These are phyloP conservation scores for Pammene fasciana DNA, from an alignment of 2,888 invertebrate species.

Conservation along the genomic window DNA sequence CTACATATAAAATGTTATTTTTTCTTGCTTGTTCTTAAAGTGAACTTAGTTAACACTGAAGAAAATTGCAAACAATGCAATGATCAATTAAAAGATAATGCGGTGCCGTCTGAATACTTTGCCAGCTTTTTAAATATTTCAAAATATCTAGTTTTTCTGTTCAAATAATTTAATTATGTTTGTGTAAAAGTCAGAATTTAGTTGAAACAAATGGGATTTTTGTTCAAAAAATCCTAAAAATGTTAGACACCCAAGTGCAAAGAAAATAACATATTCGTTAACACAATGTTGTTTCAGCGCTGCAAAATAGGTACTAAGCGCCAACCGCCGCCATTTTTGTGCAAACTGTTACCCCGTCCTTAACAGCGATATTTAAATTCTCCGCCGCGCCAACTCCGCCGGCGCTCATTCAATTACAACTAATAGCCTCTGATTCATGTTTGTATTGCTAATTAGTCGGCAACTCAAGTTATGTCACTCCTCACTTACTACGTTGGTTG, in stretches of 20 bases:
- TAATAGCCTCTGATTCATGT: slow-evolving; percentile 84
- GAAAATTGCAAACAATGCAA: neutral
- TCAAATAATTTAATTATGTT: too few relatives aligned
- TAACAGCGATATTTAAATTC: slow-evolving; percentile 80
- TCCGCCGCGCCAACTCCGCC: slow-evolving; percentile 74
- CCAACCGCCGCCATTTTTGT: slow-evolving; percentile 38
- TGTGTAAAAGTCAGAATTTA: too few relatives aligned
- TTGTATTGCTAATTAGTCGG: slow-evolving; percentile 83
- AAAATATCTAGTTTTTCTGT: too few relatives aligned
- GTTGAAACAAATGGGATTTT: too few relatives aligned
- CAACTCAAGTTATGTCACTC: slow-evolving; percentile 82
- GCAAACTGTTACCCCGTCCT: slow-evolving; percentile 55
- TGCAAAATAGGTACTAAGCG: slow-evolving; percentile 19
- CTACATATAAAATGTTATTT: too few relatives aligned
- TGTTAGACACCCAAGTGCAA: neutral
- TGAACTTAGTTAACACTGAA: too few relatives aligned
- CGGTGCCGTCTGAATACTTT: neutral
- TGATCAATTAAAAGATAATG: neutral
- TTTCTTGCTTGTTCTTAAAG: too few relatives aligned
- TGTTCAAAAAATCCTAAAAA: neutral
- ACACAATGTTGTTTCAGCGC: slow-evolving; percentile 1
- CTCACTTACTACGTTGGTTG: slow-evolving; percentile 71
- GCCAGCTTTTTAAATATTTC: too few relatives aligned
- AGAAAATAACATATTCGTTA: slow-evolving; percentile 1
- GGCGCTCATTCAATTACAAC: slow-evolving; percentile 82